These are phyloP conservation scores for Slavum lentiscoides DNA, from an alignment of 2,888 invertebrate species.

Conservation along the genomic window DNA sequence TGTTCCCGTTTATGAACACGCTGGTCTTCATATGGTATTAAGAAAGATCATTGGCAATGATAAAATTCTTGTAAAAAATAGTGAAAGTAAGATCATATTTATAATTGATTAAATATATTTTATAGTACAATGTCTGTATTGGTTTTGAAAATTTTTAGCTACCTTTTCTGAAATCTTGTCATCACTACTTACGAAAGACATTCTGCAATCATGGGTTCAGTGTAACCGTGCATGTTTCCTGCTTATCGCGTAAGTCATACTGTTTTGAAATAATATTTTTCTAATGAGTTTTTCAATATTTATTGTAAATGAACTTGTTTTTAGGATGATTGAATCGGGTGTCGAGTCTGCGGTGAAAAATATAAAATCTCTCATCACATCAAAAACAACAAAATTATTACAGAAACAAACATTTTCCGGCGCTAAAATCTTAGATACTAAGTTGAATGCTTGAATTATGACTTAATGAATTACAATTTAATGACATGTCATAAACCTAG, in stretches of 20 bases:
- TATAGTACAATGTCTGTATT: background rate
- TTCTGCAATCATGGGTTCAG: constrained; percentile 68
- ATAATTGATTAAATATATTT: background rate
- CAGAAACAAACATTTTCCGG: constrained; percentile 21
- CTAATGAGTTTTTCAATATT: background rate
- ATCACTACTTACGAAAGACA: constrained; percentile 60
- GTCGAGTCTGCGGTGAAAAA: background rate
- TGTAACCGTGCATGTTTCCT: constrained; percentile 80
- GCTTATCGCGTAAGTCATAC: constrained; percentile 61
- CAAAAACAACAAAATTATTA: background rate
- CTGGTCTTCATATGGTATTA: constrained; percentile 75
- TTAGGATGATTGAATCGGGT: constrained; percentile 40
- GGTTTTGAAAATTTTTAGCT: constrained; percentile 14
- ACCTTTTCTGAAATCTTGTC: constrained; percentile 63
- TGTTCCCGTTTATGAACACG: constrained; percentile 70
- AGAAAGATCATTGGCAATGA: constrained; percentile 75
- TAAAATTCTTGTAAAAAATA: constrained; percentile 61
- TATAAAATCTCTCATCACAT: background rate
- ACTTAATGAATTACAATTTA: too few relatives aligned
- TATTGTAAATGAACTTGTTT: background rate
- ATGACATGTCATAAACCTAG: too few relatives aligned
- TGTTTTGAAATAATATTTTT: background rate
- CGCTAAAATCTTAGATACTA: constrained; percentile 33
- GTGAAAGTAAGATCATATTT: constrained; percentile 24
- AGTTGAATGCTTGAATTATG: background rate